Evolutionary conservation across 92 coral and sea anemone genomes (phyloP).

Genomic region (Pocillopora grandis): DNA sequence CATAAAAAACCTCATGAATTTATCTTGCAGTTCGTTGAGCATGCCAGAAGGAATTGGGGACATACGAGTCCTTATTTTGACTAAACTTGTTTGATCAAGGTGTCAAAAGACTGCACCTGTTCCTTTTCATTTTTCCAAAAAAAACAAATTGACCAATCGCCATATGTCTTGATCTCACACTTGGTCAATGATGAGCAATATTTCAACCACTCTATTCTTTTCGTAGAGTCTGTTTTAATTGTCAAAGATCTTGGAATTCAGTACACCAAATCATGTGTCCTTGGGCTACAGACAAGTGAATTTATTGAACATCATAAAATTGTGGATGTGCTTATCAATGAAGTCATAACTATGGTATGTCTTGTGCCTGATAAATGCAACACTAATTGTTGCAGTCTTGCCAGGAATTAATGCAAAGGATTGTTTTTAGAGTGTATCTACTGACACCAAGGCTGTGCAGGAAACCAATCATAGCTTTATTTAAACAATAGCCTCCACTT

Average conservation of each 20-base stretch:
- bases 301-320: conserved; percentile 37
- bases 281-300: conserved; percentile 27
- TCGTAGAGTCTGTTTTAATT: conserved; percentile 33
- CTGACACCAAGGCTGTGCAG: no score
- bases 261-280: conserved; percentile 19
- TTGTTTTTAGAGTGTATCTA: not conserved
- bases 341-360: conserved; percentile 43
- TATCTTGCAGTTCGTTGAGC: no score
- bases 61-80: no score
- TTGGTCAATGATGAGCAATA: not conserved
- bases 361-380: not conserved
- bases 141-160: no score
- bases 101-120: no score
- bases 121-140: no score
- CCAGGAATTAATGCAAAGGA: not conserved
- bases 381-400: not conserved
- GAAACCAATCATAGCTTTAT: no score
- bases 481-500: no score
- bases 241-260: conserved; percentile 45
- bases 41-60: no score
- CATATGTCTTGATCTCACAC: not conserved
- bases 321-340: conserved; percentile 42
- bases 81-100: no score
- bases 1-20: no score
- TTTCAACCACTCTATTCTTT: not conserved